phyloP scores from a whole-genome alignment of 2,113 vertebrate species.

The Ammodramus savannarum region DNA sequence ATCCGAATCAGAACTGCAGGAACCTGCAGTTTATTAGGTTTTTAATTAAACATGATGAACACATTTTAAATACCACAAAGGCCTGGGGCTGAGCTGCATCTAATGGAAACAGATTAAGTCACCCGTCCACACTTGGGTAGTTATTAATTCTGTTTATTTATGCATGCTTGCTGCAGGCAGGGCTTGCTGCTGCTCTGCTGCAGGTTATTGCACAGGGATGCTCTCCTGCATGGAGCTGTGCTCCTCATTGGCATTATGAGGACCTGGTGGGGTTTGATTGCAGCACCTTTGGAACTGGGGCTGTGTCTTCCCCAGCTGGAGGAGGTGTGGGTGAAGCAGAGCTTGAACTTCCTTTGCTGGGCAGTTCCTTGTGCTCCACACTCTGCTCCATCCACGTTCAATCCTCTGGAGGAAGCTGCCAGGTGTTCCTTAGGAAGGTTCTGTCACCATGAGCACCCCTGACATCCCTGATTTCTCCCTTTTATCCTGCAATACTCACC shows the following conservation, averaged over 20 bases:
- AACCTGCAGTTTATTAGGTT: slow-evolving; percentile 69
- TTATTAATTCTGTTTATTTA: slow-evolving; percentile 77
- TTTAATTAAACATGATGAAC: slow-evolving; percentile 80
- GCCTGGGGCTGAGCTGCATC: slow-evolving; percentile 66
- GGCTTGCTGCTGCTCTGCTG: slow-evolving; percentile 32
- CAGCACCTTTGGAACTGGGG: slow-evolving; percentile 47
- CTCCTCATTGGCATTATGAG: slow-evolving; percentile 62
- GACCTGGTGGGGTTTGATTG: slow-evolving; percentile 45
- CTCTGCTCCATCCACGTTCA: background rate
- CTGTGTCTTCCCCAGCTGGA: background rate
- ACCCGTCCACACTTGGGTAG: slow-evolving; percentile 63
- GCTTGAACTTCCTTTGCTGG: background rate
- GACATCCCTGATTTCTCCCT: background rate
- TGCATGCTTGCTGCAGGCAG: slow-evolving; percentile 67
- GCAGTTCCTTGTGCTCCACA: background rate
- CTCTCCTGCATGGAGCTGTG: slow-evolving; percentile 50
- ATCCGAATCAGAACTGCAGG: slow-evolving; percentile 18
- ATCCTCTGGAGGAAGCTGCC: background rate
- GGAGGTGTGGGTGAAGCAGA: background rate
- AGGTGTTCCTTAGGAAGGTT: background rate
- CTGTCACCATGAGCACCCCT: background rate
- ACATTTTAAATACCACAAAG: slow-evolving; percentile 74
- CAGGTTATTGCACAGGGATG: slow-evolving; percentile 63
- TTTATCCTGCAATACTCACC: slow-evolving; percentile 31
- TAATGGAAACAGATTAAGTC: slow-evolving; percentile 76